Conservation (phyloP, 2,113 vertebrate species). For the Anoplopoma fimbria region DNA sequence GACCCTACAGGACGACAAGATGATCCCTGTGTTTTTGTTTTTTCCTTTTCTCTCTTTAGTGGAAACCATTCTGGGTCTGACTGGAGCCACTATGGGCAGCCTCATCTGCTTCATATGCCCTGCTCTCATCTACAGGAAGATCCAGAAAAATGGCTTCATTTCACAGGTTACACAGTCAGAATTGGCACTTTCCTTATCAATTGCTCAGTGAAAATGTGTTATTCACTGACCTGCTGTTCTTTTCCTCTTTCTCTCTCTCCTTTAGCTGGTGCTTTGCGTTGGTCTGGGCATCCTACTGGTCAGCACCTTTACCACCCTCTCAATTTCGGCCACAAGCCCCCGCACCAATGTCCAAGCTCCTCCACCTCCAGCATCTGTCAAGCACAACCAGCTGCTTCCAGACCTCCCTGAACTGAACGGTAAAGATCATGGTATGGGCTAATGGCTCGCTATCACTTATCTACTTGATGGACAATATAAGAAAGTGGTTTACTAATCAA, state of each 20-base stretch:
- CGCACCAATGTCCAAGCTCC: constrained; percentile 67
- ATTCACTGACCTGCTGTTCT: background rate
- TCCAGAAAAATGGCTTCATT: constrained; percentile 90
- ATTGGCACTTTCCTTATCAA: background rate
- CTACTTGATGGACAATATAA: constrained; percentile 55
- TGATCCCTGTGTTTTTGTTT: constrained; percentile 20
- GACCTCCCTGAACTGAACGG: constrained; percentile 69
- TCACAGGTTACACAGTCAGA: constrained; percentile 87
- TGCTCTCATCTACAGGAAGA: constrained; percentile 94
- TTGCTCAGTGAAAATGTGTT: background rate
- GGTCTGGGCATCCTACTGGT: constrained; percentile 94
- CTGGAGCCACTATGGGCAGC: constrained; percentile 98
- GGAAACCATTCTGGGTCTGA: constrained; percentile 96
- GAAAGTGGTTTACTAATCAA: constrained; percentile 68
- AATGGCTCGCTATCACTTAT: constrained; percentile 51
- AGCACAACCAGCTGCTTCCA: constrained; percentile 49
- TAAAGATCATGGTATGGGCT: constrained; percentile 61
- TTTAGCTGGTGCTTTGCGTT: constrained; percentile 92
- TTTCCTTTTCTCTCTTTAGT: constrained; percentile 81
- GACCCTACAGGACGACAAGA: background rate
- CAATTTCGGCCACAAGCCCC: constrained; percentile 79
- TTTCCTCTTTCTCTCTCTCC: constrained; percentile 1
- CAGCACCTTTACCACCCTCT: constrained; percentile 94
- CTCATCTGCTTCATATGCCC: constrained; percentile 99
- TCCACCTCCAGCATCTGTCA: constrained; percentile 63